Conservation (phyloP, 2,113 vertebrate species). For the Castor canadensis region DNA sequence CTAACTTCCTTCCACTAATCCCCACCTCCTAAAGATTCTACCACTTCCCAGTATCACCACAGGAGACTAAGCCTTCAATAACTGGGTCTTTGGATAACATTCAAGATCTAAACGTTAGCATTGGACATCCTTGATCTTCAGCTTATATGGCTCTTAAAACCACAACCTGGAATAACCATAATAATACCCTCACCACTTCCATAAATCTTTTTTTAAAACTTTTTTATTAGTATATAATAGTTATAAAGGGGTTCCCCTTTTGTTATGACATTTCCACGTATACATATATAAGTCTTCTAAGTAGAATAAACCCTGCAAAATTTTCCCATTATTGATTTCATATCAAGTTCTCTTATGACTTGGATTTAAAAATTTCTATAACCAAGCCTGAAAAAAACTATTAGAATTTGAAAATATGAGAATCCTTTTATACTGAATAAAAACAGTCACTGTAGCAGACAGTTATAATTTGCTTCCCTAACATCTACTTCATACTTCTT, state of each 20-base stretch:
- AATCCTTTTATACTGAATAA: not conserved
- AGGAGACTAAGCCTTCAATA: not conserved
- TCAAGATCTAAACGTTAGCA: not conserved
- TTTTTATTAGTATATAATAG: no score
- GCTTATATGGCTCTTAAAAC: not conserved
- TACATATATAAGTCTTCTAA: not conserved
- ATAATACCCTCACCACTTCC: not conserved
- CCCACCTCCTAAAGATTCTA: not conserved
- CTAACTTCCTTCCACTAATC: not conserved
- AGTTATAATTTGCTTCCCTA: not conserved
- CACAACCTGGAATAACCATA: not conserved
- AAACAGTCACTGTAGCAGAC: not conserved
- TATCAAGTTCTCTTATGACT: not conserved
- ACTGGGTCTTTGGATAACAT: not conserved
- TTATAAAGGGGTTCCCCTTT: no score
- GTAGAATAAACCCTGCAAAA: not conserved
- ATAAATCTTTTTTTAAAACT: no score
- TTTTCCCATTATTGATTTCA: not conserved
- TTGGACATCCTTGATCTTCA: not conserved
- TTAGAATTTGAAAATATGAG: conserved; percentile 16
- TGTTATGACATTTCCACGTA: no score
- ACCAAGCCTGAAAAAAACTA: no score
- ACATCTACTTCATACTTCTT: not conserved
- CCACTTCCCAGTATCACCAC: not conserved
- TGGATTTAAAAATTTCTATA: conserved; percentile 11